Evolutionary conservation across 2,888 invertebrate genomes (phyloP).

Genomic region (Leptothorax acervorum): DNA sequence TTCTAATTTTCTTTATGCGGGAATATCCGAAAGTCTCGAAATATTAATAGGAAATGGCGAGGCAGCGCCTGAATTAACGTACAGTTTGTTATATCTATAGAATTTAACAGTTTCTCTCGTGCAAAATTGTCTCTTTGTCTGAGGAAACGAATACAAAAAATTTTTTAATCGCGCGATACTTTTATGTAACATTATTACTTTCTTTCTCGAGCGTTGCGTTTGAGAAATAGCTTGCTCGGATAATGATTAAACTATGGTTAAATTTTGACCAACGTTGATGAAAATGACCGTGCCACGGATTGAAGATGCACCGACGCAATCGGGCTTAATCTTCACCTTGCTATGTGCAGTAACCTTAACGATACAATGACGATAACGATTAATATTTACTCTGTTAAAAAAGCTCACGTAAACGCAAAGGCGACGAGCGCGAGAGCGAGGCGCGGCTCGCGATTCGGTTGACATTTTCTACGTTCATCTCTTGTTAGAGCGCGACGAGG

Average conservation of each 20-base stretch:
- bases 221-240: constrained; percentile 3
- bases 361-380: constrained; percentile 62
- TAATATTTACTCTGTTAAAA: constrained; percentile 61
- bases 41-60: neutral
- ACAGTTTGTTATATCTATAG: neutral
- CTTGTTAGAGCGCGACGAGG: neutral
- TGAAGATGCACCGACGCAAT: constrained; percentile 42
- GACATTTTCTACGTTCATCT: neutral
- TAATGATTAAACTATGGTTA: constrained; percentile 36
- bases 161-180: neutral
- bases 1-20: constrained; percentile 7
- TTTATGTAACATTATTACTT: neutral
- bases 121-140: neutral
- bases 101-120: neutral
- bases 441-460: constrained; percentile 12
- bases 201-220: neutral
- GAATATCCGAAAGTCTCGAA: neutral
- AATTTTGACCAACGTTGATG: constrained; percentile 26
- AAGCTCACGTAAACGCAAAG: constrained; percentile 34
- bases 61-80: neutral
- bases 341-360: constrained; percentile 59
- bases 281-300: constrained; percentile 23
- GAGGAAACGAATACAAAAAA: constrained; percentile 4
- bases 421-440: constrained; percentile 17
- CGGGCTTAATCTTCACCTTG: constrained; percentile 42